Base-by-base conservation (phyloP, 1,140 invertebrate genomes). In the Zaprionus taronus region DNA sequence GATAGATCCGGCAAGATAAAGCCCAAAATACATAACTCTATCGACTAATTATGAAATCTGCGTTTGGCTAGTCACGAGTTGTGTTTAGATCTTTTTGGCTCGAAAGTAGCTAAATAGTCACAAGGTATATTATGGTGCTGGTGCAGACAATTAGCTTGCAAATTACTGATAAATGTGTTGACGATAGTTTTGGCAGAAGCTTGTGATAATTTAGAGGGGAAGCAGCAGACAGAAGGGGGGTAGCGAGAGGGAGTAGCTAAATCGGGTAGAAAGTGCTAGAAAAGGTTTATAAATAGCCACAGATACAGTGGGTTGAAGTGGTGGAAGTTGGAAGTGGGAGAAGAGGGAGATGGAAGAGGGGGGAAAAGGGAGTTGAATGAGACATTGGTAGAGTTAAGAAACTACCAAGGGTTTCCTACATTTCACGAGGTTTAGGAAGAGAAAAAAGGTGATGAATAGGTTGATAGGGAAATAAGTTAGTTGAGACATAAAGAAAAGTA, bases 1-100 rank as follows among this genome's bases (percentile, higher is more conserved):
- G 26, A 12, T 6, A 75, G 22, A 75, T 70, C 58, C 49, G 49
- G n/a, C 38, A 58, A 34, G 17, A 49, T 49, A 49, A 47, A 34
- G 12, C 22, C n/a, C 15, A 41, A 15, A 4, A 12, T 60, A 47
- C 36, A 9, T 9, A 47, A 47, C 41, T 47, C n/a, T 15, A n/a
- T 47, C 41, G n/a, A 47, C 14, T 38, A 15, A 24, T 57, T 47
- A 24, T 20, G 20, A 66, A 38, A 55, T 38, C 5, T 53, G n/a
- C 9, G 2, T 5, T 24, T 24, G 36, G 2, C 12, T 49, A 47
- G 36, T 28, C 47, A 22, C 47, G 47, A 51, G 47, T 24, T 51
- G 17, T 14, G 11, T 11, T 24, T 24, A 51, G 20, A 41, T 24
- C 24, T 24, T 24, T 51, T 51, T 14, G 12, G 47, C 47, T 51